Evolutionary conservation across 2,888 invertebrate genomes (phyloP).

Genomic region (Hofmannophila pseudospretella): DNA sequence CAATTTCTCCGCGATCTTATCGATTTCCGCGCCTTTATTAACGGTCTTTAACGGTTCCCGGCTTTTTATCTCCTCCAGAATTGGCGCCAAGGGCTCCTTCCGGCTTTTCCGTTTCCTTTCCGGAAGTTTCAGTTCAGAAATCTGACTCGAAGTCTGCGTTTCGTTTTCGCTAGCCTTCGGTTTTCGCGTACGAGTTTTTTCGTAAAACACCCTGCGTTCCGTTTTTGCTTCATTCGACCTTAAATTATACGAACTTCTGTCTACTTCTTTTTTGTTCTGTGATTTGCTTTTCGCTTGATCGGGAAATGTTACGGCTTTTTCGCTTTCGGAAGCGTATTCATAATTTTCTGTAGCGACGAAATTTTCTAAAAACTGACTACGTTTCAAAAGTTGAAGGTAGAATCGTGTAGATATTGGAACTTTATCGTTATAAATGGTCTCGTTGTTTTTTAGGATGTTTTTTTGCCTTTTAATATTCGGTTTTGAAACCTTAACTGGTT

Average conservation of each 20-base stretch:
- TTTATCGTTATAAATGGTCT: slow-evolving; percentile 64
- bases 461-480: slow-evolving; percentile 45
- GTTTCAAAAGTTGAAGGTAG: slow-evolving; percentile 59
- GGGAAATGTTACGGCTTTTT: slow-evolving; percentile 37
- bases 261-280: slow-evolving; percentile 34
- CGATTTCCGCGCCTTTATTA: slow-evolving; percentile 53
- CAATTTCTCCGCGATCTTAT: slow-evolving; percentile 67
- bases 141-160: slow-evolving; percentile 20
- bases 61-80: slow-evolving; percentile 58
- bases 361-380: slow-evolving; percentile 54
- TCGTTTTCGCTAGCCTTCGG: slow-evolving; percentile 12
- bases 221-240: slow-evolving; percentile 54
- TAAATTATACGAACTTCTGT: slow-evolving; percentile 53
- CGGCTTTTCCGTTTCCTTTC: slow-evolving; percentile 28
- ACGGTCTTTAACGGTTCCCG: slow-evolving; percentile 45
- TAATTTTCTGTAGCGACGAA: slow-evolving; percentile 53
- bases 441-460: slow-evolving; percentile 50
- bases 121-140: slow-evolving; percentile 13
- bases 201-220: slow-evolving; percentile 48
- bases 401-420: slow-evolving; percentile 66
- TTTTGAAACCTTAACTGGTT: slow-evolving; percentile 35
- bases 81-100: slow-evolving; percentile 58
- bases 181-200: slow-evolving; percentile 36
- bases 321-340: slow-evolving; percentile 63
- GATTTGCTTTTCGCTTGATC: slow-evolving; percentile 30